A percentile compares a stretch with the other conserved stretches of the same genome.
These are phyloP conservation scores for Scaeva pyrastri DNA, from an alignment of 2,888 invertebrate species.

Conservation along the genomic window DNA sequence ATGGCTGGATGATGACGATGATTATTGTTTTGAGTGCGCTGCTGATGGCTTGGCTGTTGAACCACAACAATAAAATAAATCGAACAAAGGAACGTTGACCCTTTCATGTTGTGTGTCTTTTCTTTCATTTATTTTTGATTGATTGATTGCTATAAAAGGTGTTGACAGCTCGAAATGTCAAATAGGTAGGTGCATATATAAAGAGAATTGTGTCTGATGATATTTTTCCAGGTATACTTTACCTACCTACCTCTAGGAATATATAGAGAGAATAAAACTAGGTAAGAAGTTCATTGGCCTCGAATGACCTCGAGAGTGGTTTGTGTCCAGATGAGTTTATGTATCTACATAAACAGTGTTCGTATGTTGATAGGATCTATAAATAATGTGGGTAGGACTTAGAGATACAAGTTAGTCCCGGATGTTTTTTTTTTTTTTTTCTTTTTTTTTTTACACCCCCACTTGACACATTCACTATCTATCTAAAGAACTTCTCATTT, in stretches of 20 bases:
- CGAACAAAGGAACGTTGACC: conserved; percentile 75
- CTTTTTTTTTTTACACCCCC: conserved; percentile 14
- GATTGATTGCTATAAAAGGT: conserved; percentile 67
- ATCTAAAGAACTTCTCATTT: conserved; percentile 40
- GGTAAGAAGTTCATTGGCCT: conserved; percentile 60
- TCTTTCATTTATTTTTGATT: conserved; percentile 33
- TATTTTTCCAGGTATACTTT: too few relatives aligned
- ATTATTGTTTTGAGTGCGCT: conserved; percentile 70
- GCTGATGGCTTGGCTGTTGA: conserved; percentile 61
- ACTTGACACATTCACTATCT: conserved; percentile 36
- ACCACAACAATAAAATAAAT: conserved; percentile 65
- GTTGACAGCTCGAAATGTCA: conserved; percentile 63
- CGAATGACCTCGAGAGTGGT: conserved; percentile 53
- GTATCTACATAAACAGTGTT: conserved; percentile 42
- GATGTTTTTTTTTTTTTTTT: conserved; percentile 44
- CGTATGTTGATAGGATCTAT: not conserved
- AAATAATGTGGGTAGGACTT: conserved; percentile 35
- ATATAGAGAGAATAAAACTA: conserved; percentile 19
- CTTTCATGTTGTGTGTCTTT: conserved; percentile 42
- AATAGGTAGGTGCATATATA: too few relatives aligned
- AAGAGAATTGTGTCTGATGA: conserved; percentile 29
- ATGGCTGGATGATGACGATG: conserved; percentile 48
- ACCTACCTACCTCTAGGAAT: not conserved
- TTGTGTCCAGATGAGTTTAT: conserved; percentile 32
- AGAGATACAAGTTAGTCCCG: conserved; percentile 23